Evolutionary conservation across 2,888 invertebrate species (phyloP), one percentile per base, ranked within the genome.

Genomic region (Trichopoda pennipes): DNA sequence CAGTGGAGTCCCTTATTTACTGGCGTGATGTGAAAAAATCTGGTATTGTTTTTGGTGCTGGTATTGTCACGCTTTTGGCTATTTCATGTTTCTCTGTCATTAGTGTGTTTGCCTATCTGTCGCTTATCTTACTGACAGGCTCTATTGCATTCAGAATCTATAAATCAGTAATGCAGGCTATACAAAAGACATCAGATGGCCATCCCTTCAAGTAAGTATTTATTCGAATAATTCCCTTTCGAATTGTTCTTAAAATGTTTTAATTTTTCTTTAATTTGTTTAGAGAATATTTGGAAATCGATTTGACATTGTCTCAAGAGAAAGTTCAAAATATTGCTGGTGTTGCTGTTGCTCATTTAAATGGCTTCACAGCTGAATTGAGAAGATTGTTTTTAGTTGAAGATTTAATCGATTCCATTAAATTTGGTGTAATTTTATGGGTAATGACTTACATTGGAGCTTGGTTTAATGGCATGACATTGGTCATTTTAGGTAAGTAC

Each of bases 381-480:
- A 95, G 99, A 91, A 93, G 98, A 91, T 93, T 99, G 88, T 98
- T 99, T 93, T 94, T 99, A 88, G 98, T 99, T 88, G 99, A 99
- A 91, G 98, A 99, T 92, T 93, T 99, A 89, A 95, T 99, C 87
- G 99, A 99, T 92, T 97, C 97, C 85, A 93, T 97, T 89, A 97
- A 99, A 94, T 99, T 99, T 92, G 98, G 96, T 87, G 95, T 98
- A 87, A 93, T 98, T 89, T 94, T 99, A 91, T 99, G 98, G 98
- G 95, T 96, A 89, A 94, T 99, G 92, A 99, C 99, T 83, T 99
- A 99, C 92, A 94, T 99, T 89, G 99, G 99, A 89, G 95, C 98
- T 88, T 99, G 98, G 97, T 99, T 99, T 94, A 99, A 99, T 92
- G 99, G 99, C 92, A 97, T 99, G 95, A 98, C 99, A 87, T 95